phyloP scores from a whole-genome alignment of 2,113 vertebrate species.

The Speoplatyrhinus poulsoni region DNA sequence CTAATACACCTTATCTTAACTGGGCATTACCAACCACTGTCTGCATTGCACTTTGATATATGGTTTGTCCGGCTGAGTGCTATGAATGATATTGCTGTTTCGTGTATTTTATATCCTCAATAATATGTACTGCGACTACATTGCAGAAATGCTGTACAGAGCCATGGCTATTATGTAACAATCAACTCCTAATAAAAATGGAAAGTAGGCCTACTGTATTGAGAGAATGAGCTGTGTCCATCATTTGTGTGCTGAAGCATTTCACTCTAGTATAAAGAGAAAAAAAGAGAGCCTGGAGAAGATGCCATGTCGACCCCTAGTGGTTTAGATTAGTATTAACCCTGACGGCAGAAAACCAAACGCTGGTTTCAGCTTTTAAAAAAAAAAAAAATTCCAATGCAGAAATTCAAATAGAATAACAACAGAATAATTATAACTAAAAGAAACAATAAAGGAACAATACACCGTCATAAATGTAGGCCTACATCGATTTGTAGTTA shows the following conservation, averaged over 20 bases:
- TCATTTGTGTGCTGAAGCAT: constrained; percentile 8
- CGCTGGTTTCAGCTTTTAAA: no score
- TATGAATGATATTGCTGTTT: constrained; percentile 71
- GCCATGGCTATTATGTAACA: constrained; percentile 62
- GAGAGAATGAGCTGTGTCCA: constrained; percentile 14
- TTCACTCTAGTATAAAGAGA: not conserved
- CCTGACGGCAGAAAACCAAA: no score
- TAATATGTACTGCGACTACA: constrained; percentile 62
- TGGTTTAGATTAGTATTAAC: no score
- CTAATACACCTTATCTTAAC: constrained; percentile 70
- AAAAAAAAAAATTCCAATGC: no score
- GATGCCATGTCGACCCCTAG: no score
- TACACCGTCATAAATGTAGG: no score
- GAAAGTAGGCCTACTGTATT: constrained; percentile 56
- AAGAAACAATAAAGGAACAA: no score
- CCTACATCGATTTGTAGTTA: no score
- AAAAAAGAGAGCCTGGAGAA: not conserved
- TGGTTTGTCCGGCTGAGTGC: constrained; percentile 72
- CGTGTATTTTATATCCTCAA: constrained; percentile 76
- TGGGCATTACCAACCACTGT: constrained; percentile 87
- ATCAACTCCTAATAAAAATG: constrained; percentile 76
- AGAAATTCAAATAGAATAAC: no score
- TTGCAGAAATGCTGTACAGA: constrained; percentile 63
- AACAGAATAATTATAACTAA: no score
- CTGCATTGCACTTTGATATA: constrained; percentile 77